Base-by-base conservation (phyloP, 2,113 vertebrate species). In the Myocastor coypus region DNA sequence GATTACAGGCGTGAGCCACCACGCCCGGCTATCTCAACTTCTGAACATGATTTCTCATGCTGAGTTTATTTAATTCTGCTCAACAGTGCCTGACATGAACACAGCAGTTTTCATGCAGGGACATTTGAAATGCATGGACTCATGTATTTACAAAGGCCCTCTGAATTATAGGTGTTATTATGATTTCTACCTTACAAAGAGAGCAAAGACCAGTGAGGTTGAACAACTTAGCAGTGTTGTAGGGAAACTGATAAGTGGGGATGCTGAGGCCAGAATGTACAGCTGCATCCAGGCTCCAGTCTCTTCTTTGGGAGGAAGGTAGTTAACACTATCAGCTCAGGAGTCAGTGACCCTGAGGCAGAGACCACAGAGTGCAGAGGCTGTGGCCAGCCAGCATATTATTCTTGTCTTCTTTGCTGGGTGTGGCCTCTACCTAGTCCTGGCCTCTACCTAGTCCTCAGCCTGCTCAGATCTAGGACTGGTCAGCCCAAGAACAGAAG, bases 191-290 rank as follows among this genome's bases (percentile, higher is more conserved):
- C 89, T 77, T 8, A 69, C 69, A 85, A 95, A 95, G 6, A 75
- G 68, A 92, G 87, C 50, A 32, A 81, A 85, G 73, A 80, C 71
- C 81, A 52, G 32, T 0, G 71, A 96, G 73, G 57, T 46, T 63
- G 78, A 40, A 64, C 55, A 46, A 57, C 24, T 61, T 69, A 64
- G 52, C 52, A 68, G 77, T 28, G 50, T 61, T 40, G 37, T 8
- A 1, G 24, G 88, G 66, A 17, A 55, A 50, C 55, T 80, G 85
- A 57, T 16, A 55, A 75, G 83, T 3, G 2, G 37, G 40, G 40
- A 26, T 0, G 16, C 13, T 63, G 46, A 84, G 61, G 42, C 30
- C 10, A 66, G 85, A 92, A 83, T 26, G 16, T 20, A 34, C 32
- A 34, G 32, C 20, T 34, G 77, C 63, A 50, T 85, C 14, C 19